Percentiles rank a stretch among this genome's conserved stretches.
Evolutionary conservation across 2,888 invertebrate species (phyloP).

Genomic region (Chalcis sispes): DNA sequence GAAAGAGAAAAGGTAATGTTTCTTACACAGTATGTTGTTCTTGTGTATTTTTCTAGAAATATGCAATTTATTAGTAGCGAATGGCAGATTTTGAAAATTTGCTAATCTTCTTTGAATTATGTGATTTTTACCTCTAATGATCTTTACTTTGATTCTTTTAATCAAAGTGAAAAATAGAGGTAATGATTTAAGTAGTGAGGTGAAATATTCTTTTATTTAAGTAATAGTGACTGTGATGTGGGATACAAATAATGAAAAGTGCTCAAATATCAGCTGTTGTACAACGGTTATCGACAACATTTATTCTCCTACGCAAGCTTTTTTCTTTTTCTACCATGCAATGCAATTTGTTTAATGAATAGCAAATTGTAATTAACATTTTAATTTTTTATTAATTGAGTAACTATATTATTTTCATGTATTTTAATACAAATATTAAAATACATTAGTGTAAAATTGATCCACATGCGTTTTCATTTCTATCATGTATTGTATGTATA

Average conservation of each 20-base stretch:
- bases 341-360: constrained; percentile 42
- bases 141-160: constrained; percentile 58
- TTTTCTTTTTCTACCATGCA: constrained; percentile 30
- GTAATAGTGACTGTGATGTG: constrained; percentile 56
- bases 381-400: constrained; percentile 43
- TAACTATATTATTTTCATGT: constrained; percentile 33
- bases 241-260: constrained; percentile 51
- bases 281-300: constrained; percentile 52
- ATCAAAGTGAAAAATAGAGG: constrained; percentile 53
- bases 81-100: constrained; percentile 28
- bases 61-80: constrained; percentile 45
- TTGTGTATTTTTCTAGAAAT: constrained; percentile 43
- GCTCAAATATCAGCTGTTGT: constrained; percentile 49
- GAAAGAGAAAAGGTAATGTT: constrained; percentile 74
- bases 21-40: constrained; percentile 51
- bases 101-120: constrained; percentile 30
- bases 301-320: constrained; percentile 52
- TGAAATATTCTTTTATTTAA: constrained; percentile 43
- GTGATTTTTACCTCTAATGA: constrained; percentile 41
- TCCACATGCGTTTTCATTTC: constrained; percentile 18
- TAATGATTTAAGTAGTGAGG: constrained; percentile 52
- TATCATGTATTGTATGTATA: constrained; percentile 18
- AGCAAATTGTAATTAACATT: constrained; percentile 45
- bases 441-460: constrained; percentile 7
- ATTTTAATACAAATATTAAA: constrained; percentile 20